phyloP scores from a whole-genome alignment of 1,140 invertebrate genomes.

The Atopsyche davidsoni region DNA sequence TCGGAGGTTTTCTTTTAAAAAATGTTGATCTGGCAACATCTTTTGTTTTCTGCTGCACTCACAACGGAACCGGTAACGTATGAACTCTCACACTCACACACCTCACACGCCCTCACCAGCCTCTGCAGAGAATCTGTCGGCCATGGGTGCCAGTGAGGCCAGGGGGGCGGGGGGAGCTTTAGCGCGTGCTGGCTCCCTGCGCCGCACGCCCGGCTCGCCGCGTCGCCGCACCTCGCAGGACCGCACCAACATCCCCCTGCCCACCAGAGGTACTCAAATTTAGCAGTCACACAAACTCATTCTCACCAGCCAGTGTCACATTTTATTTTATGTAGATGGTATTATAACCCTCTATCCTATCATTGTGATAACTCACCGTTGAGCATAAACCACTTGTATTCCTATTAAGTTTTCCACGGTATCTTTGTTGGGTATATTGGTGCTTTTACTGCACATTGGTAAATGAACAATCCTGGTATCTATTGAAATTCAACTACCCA shows the following conservation, averaged over 20 bases:
- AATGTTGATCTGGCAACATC: background rate
- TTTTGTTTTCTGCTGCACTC: conserved; percentile 15
- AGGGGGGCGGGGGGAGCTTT: conserved; percentile 26
- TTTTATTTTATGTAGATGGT: no score
- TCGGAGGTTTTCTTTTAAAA: background rate
- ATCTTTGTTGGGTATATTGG: no score
- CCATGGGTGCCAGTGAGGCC: background rate
- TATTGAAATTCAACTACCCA: no score
- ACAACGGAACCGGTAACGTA: conserved; percentile 22
- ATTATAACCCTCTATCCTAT: no score
- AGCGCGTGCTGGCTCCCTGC: conserved; percentile 38
- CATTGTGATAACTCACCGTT: no score
- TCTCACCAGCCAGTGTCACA: background rate
- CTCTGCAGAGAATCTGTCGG: conserved; percentile 26
- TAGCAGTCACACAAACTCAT: background rate
- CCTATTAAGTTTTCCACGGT: no score
- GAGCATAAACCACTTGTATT: no score
- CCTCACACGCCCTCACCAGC: conserved; percentile 10
- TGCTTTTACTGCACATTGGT: no score
- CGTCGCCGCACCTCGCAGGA: conserved; percentile 41
- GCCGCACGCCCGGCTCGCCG: conserved; percentile 33
- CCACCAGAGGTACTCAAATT: conserved; percentile 38
- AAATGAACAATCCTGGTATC: no score
- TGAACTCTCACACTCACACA: background rate
- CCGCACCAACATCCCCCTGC: conserved; percentile 45